These are phyloP conservation scores for Euthynnus affinis DNA, from an alignment of 2,797 vertebrate species.

Conservation along the genomic window DNA sequence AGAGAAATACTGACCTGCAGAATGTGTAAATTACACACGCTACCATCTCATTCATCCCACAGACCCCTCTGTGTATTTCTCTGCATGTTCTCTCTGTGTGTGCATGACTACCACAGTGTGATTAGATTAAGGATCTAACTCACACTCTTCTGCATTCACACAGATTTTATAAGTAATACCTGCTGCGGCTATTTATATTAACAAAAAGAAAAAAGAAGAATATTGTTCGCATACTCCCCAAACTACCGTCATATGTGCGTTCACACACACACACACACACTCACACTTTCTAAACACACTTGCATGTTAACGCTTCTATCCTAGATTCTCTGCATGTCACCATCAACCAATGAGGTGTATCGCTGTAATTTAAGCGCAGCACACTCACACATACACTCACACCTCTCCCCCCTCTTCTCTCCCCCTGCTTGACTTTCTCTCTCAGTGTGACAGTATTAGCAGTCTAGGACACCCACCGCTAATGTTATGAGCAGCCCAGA, in stretches of 20 bases:
- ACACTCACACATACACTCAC: constrained; percentile 16
- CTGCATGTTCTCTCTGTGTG: constrained; percentile 54
- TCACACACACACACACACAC: neutral
- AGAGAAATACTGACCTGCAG: constrained; percentile 59
- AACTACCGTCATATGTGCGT: constrained; percentile 7
- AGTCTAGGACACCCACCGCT: constrained; percentile 59
- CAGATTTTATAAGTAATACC: constrained; percentile 14
- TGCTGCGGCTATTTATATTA: constrained; percentile 54
- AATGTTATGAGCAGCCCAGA: constrained; percentile 68
- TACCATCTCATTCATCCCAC: constrained; percentile 41
- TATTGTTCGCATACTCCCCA: constrained; percentile 24
- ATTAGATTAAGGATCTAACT: constrained; percentile 49
- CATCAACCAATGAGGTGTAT: constrained; percentile 20
- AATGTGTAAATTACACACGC: constrained; percentile 56
- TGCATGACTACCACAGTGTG: constrained; percentile 35
- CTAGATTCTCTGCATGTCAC: constrained; percentile 12
- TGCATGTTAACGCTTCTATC: constrained; percentile 6
- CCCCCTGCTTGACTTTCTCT: constrained; percentile 58
- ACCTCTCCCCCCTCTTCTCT: constrained; percentile 2
- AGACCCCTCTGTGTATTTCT: constrained; percentile 44
- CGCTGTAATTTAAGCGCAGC: constrained; percentile 40
- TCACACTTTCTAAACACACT: neutral
- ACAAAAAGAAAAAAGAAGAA: constrained; percentile 38
- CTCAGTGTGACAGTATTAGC: constrained; percentile 69
- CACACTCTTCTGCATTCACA: constrained; percentile 6